Conservation (phyloP, 2,113 vertebrate species). For the Benitochromis conjunctus region DNA sequence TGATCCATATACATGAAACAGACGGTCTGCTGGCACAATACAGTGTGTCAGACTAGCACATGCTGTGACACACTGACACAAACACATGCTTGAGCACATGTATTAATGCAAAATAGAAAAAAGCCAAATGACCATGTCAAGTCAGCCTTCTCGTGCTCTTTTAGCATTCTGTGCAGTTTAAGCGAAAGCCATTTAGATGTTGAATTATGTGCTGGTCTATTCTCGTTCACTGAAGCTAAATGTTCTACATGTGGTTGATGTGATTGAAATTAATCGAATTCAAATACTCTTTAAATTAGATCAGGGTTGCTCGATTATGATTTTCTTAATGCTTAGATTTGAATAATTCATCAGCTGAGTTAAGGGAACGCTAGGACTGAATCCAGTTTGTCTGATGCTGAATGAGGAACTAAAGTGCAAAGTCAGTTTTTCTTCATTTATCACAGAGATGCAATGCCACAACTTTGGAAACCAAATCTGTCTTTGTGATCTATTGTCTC, state of each 20-base stretch:
- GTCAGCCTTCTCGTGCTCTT: not conserved
- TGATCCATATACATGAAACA: slow-evolving; percentile 63
- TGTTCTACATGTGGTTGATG: not conserved
- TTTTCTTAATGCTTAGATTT: slow-evolving; percentile 39
- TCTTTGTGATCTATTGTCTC: slow-evolving; percentile 37
- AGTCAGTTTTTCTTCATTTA: slow-evolving; percentile 40
- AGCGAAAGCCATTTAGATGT: not conserved
- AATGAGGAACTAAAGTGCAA: slow-evolving; percentile 37
- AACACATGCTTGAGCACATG: not conserved
- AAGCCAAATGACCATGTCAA: not conserved
- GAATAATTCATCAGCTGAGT: slow-evolving; percentile 55
- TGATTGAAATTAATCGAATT: slow-evolving; percentile 19
- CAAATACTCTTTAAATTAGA: slow-evolving; percentile 15
- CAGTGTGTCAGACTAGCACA: slow-evolving; percentile 21
- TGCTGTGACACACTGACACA: slow-evolving; percentile 7
- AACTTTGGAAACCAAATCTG: slow-evolving; percentile 7
- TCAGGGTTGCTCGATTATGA: not conserved
- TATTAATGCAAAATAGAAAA: not conserved
- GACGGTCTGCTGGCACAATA: slow-evolving; percentile 57
- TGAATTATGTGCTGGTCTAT: not conserved
- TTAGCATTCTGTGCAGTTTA: not conserved
- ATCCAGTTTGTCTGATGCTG: slow-evolving; percentile 21
- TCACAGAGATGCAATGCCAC: slow-evolving; percentile 33
- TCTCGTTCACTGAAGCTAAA: slow-evolving; percentile 1
- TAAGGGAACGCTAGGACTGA: slow-evolving; percentile 21